Evolutionary conservation across 2,888 invertebrate genomes (phyloP).

Genomic region (Mesorhabditis sp.): DNA sequence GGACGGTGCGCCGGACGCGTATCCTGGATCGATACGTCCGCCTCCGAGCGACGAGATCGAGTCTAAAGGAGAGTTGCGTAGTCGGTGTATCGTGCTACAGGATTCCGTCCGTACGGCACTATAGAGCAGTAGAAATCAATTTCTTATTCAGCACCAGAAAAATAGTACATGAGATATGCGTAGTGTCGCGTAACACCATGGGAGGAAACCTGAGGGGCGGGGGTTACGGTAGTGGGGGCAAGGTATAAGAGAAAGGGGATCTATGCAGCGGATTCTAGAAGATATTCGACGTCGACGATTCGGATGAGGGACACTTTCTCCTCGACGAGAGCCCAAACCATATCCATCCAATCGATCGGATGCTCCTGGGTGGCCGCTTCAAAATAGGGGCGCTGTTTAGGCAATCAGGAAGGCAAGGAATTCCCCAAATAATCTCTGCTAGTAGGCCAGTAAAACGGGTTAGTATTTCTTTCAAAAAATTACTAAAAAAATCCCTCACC

Average conservation of each 20-base stretch:
- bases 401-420: too few species aligned
- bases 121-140: not conserved
- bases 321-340: slow-evolving; percentile 33
- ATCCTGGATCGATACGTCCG: slow-evolving; percentile 41
- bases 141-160: too few species aligned
- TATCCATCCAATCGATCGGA: slow-evolving; percentile 22
- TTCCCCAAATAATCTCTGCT: slow-evolving; percentile 10
- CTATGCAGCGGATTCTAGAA: slow-evolving; percentile 20
- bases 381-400: too few species aligned
- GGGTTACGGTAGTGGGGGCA: not conserved
- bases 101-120: not conserved
- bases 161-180: too few species aligned
- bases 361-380: not conserved
- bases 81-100: not conserved
- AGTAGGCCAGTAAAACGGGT: slow-evolving; percentile 21
- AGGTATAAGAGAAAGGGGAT: not conserved
- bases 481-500: slow-evolving; percentile 17
- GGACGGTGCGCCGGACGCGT: slow-evolving; percentile 35
- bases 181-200: not conserved
- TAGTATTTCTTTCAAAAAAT: slow-evolving; percentile 9
- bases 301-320: slow-evolving; percentile 36
- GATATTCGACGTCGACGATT: slow-evolving; percentile 36
- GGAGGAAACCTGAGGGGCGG: not conserved
- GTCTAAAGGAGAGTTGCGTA: slow-evolving; percentile 21
- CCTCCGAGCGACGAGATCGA: slow-evolving; percentile 40